Evolutionary conservation across 2,797 vertebrate genomes (phyloP), one percentile per base, ranked within the genome.

Genomic region (Simalia tracyae): DNA sequence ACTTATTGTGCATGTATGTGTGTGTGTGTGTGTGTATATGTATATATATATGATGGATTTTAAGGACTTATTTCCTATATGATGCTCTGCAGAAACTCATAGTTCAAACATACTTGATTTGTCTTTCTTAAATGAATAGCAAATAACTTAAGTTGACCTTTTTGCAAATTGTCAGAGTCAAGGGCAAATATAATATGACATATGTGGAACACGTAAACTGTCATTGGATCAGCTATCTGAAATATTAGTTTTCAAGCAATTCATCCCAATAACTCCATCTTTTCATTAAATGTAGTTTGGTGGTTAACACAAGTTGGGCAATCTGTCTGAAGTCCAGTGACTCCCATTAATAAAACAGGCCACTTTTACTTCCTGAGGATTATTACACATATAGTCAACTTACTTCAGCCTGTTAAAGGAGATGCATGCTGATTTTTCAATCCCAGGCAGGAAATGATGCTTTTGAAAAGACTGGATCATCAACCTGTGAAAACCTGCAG

Each of bases 81-180:
- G 7, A 15, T 54, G 3, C 12, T 72, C 19, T 61, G 4, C 28
- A 54, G 42, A 72, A 87, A 87, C 36, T 28, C 64, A 92, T 7
- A 72, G 17, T 66, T 31, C 22, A 54, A 28, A 14, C 26, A 88
- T 64, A 31, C 14, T 36, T 28, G n/a, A 66, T 11, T 15, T 57
- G 93, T 26, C 56, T 90, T 60, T 59, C 59, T 59, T 26, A 86
- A 92, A 76, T 86, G 81, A 92, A 88, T 68, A 68, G 31, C 4
- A 19, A 68, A 66, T 89, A 87, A 85, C 86, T 56, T 68, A 72
- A 56, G 90, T 24, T 93, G 91, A 90, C 92, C 86, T 94, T 94
- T 60, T 90, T 86, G 56, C 15, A 86, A 63, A 50, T 63, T 61
- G 28, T 86, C 9, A 56, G 86, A 91, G 59, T 26, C 28, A 50